phyloP scores from a whole-genome alignment of 2,113 vertebrate species.

The Catagonus wagneri region DNA sequence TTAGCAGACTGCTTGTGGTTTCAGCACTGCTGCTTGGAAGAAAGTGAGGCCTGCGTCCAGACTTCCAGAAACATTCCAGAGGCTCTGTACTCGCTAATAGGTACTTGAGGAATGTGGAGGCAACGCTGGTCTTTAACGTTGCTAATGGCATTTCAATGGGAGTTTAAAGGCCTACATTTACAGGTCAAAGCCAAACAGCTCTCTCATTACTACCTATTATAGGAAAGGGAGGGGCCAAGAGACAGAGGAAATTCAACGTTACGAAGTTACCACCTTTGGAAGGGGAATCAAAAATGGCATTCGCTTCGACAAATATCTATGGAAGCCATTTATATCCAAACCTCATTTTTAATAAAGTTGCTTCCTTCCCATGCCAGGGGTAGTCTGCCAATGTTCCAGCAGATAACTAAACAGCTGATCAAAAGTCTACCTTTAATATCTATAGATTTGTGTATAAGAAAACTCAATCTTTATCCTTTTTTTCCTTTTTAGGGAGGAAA shows the following conservation, averaged over 20 bases:
- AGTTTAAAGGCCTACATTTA: constrained; percentile 2
- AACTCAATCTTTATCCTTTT: not conserved
- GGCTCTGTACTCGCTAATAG: not conserved
- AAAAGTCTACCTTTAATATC: not conserved
- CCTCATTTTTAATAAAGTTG: constrained; percentile 16
- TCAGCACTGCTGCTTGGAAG: accelerated
- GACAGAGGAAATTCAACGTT: constrained; percentile 9
- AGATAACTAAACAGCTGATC: not conserved
- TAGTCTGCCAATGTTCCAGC: not conserved
- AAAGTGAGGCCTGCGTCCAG: not conserved
- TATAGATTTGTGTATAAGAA: constrained; percentile 5
- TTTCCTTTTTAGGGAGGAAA: not conserved
- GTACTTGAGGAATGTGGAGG: not conserved
- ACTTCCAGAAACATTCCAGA: not conserved
- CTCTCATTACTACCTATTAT: not conserved
- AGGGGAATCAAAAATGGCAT: not conserved
- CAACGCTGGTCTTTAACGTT: not conserved
- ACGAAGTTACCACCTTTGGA: not conserved
- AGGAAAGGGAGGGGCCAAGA: not conserved
- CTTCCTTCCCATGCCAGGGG: not conserved
- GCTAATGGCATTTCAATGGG: not conserved
- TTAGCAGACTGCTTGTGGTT: too few relatives aligned
- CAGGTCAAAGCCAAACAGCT: constrained; percentile 56
- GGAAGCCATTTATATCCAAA: not conserved
- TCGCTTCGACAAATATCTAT: constrained; percentile 29